phyloP scores from a whole-genome alignment of 2,797 vertebrate species.

The Manis javanica region DNA sequence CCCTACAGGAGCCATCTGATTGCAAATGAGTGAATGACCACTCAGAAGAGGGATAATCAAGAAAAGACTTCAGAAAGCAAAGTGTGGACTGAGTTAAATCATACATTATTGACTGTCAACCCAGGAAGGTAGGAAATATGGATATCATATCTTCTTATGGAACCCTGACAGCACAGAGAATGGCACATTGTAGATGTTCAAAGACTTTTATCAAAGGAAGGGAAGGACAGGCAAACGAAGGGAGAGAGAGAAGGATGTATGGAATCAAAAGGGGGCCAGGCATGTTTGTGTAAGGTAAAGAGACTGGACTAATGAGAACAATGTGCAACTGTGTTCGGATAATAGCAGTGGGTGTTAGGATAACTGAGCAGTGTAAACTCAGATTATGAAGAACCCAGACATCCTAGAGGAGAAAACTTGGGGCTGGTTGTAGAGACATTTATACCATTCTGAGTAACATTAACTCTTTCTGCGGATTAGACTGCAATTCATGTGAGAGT shows the following conservation, averaged over 20 bases:
- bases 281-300: background rate
- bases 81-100: background rate
- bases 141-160: background rate
- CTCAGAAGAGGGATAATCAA: background rate
- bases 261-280: background rate
- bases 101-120: background rate
- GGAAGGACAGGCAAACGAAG: background rate
- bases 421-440: background rate
- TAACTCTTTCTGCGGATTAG: background rate
- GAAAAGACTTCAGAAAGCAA: slow-evolving; percentile 30
- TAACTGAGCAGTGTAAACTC: background rate
- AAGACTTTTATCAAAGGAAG: background rate
- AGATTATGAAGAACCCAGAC: background rate
- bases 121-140: background rate
- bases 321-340: background rate
- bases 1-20: background rate
- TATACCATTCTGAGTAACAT: background rate
- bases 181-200: background rate
- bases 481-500: background rate
- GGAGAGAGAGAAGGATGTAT: background rate
- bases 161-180: background rate
- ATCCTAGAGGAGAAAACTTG: background rate
- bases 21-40: background rate
- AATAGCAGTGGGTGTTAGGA: background rate
- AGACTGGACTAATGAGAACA: background rate